These are phyloP conservation scores for Stegodyphus dumicola DNA, from an alignment of 1,140 invertebrate species.

Conservation along the genomic window DNA sequence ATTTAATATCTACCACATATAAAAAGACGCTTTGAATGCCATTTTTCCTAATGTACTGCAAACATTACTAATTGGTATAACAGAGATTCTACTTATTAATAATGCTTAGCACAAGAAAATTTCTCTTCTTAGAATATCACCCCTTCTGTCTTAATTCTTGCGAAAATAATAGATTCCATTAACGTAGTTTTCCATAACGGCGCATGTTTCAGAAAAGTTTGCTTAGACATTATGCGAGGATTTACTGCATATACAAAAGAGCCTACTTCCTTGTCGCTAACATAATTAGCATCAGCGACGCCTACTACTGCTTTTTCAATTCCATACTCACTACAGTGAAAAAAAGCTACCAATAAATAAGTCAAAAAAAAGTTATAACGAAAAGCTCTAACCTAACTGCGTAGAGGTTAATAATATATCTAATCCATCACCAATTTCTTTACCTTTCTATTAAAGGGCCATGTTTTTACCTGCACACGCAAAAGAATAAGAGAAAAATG, in stretches of 20 bases:
- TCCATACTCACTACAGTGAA: not conserved
- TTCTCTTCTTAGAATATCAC: too few species aligned
- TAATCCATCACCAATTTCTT: conserved; percentile 35
- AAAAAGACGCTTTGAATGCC: too few species aligned
- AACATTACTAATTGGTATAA: too few species aligned
- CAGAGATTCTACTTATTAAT: too few species aligned
- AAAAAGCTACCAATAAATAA: not conserved
- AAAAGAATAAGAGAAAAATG: conserved; percentile 36
- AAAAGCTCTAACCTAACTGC: not conserved
- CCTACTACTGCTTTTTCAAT: conserved; percentile 37
- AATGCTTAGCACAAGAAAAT: too few species aligned
- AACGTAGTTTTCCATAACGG: too few species aligned
- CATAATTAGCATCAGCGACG: conserved; percentile 2
- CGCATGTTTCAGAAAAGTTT: too few species aligned
- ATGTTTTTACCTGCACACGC: conserved; percentile 56
- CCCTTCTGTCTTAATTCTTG: too few species aligned
- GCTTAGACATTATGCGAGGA: too few species aligned
- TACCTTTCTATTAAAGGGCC: conserved; percentile 53
- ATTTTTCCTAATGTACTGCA: too few species aligned
- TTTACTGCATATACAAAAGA: not conserved
- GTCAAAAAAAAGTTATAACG: not conserved
- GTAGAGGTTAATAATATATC: not conserved
- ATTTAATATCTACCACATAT: too few species aligned
- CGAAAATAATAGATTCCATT: too few species aligned
- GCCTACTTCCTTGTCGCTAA: conserved; percentile 4